Evolutionary conservation across 2,797 vertebrate species (phyloP), one percentile per base, ranked within the genome.

Genomic region (Orestias chungarensis): DNA sequence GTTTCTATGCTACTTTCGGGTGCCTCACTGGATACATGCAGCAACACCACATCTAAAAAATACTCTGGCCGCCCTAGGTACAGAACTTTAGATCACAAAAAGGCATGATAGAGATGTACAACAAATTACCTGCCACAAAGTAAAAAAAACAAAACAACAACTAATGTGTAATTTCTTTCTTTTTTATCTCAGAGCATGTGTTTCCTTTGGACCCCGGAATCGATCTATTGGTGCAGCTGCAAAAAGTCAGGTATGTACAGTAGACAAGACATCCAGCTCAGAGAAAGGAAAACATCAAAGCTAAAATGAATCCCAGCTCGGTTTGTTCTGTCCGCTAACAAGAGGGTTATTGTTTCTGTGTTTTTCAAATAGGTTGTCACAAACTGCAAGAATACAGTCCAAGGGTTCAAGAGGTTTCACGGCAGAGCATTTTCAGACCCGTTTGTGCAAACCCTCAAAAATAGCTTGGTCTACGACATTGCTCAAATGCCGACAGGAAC

Each of bases 401-500:
- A 99, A 85, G 97, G 97, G 66, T 99, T 99, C 94, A 99, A 99
- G 93, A 95, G 95, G 92, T 97, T 98, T 93, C 98, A 99, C 94
- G 98, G 97, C 71, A 94, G 97, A 85, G 96, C 96, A 8, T 98
- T 96, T 90, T 95, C 97, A 82, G 98, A 99, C 92, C 97, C 96
- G 0, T 97, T 92, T 92, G 95, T 99, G 91, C 96, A 98, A 81
- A 93, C 91, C 82, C 89, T 96, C 90, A 98, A 96, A 93, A 92
- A 95, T 75, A 95, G 92, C 82, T 91, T 98, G 89, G 96, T 96
- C 14, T 99, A 96, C 84, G 97, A 99, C 87, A 92, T 97, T 76
- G 95, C 96, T 73, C 96, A 98, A 71, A 95, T 99, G 94, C 95
- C 97, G 11, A 94, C 95, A 43, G 97, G 96, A 79, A 96, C 96